Evolutionary conservation across 2,888 invertebrate species (phyloP).

Genomic region (Hemistola chrysoprasaria): DNA sequence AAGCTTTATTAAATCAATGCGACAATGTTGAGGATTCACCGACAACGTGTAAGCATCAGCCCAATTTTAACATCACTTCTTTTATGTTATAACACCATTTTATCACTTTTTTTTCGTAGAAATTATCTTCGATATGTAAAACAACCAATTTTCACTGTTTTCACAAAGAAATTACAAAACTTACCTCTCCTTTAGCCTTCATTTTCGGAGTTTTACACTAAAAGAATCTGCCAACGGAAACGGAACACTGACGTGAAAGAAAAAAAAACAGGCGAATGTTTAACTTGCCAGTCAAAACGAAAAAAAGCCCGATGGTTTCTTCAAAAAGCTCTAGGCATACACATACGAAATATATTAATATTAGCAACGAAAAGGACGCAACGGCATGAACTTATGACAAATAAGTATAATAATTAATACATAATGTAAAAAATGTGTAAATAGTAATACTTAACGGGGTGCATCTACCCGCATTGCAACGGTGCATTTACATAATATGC

Average conservation of each 20-base stretch:
- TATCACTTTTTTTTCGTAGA: conserved; percentile 2
- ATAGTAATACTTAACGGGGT: too few species aligned
- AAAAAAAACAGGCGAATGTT: conserved; percentile 49
- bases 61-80: conserved; percentile 9
- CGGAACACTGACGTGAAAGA: conserved; percentile 61
- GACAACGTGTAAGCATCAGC: conserved; percentile 65
- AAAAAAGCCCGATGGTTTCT: too few species aligned
- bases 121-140: not conserved
- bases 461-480: too few species aligned
- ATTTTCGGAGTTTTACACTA: conserved; percentile 82
- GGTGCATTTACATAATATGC: too few species aligned
- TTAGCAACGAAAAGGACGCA: too few species aligned
- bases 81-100: not conserved
- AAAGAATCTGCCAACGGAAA: conserved; percentile 79
- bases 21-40: conserved; percentile 30
- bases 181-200: conserved; percentile 95
- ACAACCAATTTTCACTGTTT: conserved; percentile 24
- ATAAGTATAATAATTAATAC: too few species aligned
- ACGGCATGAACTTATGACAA: too few species aligned
- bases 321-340: too few species aligned
- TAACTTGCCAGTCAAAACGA: not conserved
- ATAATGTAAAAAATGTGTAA: too few species aligned
- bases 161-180: conserved; percentile 36
- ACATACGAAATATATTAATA: too few species aligned
- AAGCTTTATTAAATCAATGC: conserved; percentile 15